Evolutionary conservation across 30 jellyfish, hydroid and myxozoan genomes (phyloP).

Genomic region (Aurelia sp.): DNA sequence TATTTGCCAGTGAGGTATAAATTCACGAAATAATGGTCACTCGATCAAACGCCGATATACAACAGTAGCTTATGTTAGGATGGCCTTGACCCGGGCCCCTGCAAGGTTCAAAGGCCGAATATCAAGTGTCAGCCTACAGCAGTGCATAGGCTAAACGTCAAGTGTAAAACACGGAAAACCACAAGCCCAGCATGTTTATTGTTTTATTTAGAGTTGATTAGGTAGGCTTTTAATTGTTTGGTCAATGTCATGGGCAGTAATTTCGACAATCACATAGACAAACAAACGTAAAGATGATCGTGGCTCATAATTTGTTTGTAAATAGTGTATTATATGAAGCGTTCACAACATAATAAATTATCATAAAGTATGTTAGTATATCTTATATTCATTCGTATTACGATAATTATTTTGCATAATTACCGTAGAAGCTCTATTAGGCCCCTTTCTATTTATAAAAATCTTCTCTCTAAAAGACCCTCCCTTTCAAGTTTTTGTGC

Average conservation of each 20-base stretch:
- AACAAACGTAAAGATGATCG: conserved; percentile 13
- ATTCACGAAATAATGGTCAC: no score
- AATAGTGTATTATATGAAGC: conserved; percentile 57
- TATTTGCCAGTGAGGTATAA: no score
- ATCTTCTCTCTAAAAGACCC: no score
- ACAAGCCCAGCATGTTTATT: neutral
- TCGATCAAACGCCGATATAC: neutral
- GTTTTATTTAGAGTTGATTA: neutral
- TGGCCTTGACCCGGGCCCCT: no score
- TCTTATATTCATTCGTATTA: neutral
- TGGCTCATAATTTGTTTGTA: conserved; percentile 21
- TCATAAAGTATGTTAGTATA: conserved; percentile 29
- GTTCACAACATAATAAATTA: conserved; percentile 60
- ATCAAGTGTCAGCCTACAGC: no score
- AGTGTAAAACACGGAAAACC: neutral
- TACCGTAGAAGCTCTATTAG: no score
- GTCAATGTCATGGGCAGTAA: conserved; percentile 18
- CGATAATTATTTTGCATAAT: no score
- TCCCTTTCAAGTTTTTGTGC: no score
- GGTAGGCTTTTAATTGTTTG: neutral
- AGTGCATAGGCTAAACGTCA: neutral
- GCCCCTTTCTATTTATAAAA: no score
- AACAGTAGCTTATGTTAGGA: neutral
- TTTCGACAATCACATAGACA: neutral
- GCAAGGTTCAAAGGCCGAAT: no score